These are phyloP conservation scores for Pitta sordida DNA, from an alignment of 2,113 vertebrate species.

Conservation along the genomic window DNA sequence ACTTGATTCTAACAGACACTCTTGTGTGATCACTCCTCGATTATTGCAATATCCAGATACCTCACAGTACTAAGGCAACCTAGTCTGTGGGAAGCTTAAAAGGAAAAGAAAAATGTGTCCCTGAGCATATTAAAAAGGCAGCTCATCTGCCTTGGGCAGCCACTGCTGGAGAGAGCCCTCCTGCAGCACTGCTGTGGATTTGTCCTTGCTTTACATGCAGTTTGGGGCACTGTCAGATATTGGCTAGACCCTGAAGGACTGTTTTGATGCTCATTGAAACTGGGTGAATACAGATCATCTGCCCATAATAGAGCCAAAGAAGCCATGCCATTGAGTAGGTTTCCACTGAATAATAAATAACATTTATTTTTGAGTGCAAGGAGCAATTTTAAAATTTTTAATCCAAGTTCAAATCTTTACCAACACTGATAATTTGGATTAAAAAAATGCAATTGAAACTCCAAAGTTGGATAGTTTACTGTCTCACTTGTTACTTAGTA, in stretches of 20 bases:
- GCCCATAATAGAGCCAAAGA: neutral
- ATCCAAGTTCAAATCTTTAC: neutral
- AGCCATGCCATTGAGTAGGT: neutral
- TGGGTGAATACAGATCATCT: neutral
- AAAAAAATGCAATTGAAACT: neutral
- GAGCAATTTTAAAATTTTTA: neutral
- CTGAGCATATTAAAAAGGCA: neutral
- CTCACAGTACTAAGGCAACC: neutral
- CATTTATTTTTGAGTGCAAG: neutral
- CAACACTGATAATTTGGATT: neutral
- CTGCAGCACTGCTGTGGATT: neutral
- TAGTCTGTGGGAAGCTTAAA: neutral
- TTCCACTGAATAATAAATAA: neutral
- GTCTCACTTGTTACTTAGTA: neutral
- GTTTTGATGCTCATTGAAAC: neutral
- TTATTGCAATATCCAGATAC: neutral
- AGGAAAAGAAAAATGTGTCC: neutral
- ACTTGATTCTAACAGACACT: neutral
- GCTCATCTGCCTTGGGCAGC: neutral
- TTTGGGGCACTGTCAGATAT: neutral
- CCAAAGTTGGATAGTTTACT: neutral
- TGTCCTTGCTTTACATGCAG: neutral
- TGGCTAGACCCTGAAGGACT: neutral
- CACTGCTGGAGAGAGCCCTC: neutral
- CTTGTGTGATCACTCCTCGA: neutral